Conservation (phyloP, 2,113 vertebrate species). For the Seriola quinqueradiata region DNA sequence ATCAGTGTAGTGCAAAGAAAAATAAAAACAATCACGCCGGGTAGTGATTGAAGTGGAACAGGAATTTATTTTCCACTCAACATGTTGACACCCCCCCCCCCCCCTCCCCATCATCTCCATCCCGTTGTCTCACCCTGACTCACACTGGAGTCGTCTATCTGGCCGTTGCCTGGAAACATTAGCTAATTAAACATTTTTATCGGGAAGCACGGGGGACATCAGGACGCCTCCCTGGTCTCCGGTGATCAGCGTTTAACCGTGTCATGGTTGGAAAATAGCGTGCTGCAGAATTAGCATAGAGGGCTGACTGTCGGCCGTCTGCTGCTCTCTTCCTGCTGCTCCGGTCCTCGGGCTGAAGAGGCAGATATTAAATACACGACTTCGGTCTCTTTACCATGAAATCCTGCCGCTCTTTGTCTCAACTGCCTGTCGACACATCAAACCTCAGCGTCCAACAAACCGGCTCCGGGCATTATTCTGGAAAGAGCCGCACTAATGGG, state of each 20-base stretch:
- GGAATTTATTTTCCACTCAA: too few relatives aligned
- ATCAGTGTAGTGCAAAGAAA: too few relatives aligned
- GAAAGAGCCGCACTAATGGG: not conserved
- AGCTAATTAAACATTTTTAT: conserved; percentile 38
- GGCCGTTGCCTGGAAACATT: conserved; percentile 35
- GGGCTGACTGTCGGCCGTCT: not conserved
- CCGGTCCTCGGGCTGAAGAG: not conserved
- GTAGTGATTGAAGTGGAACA: too few relatives aligned
- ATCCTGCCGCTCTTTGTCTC: conserved; percentile 23
- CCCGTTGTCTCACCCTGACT: not conserved
- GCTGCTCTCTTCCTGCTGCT: not conserved
- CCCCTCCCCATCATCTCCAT: not conserved
- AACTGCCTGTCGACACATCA: conserved; percentile 18
- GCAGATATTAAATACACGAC: not conserved
- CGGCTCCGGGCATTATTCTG: conserved; percentile 4
- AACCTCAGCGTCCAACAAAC: not conserved
- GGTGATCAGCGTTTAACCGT: not conserved
- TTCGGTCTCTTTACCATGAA: not conserved
- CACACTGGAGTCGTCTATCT: not conserved
- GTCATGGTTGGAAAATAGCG: not conserved
- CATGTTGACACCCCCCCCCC: too few relatives aligned
- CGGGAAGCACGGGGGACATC: not conserved
- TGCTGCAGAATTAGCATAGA: not conserved
- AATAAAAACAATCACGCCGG: too few relatives aligned
- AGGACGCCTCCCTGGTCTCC: not conserved